Evolutionary conservation across 2,113 vertebrate genomes (phyloP), one percentile per base, ranked within the genome.

Genomic region (Cairina moschata): DNA sequence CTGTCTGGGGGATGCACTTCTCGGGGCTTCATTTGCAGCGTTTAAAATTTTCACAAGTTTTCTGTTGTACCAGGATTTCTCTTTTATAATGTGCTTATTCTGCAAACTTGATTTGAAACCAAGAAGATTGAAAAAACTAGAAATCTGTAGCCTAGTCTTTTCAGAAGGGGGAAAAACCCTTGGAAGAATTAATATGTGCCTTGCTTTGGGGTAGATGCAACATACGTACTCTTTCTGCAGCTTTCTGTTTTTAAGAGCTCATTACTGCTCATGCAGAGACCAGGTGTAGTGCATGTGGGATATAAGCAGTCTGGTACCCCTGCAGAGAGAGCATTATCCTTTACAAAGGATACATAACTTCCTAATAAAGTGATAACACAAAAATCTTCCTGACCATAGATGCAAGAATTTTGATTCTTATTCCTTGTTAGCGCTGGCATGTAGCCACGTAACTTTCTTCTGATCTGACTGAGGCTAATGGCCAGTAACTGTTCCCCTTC

Each of bases 251-350:
- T 48, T 48, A 55, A 55, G 34, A 81, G 18, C 56, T 88, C 21
- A 0, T 50, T 25, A 46, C 38, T 36, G 18, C 67, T 59, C 36
- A 15, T 50, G 22, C 65, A 60, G n/a, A 40, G 48, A 11, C 9
- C 42, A 16, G 36, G 8, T 58, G n/a, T 17, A 17, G 38, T 26
- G 11, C 38, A 6, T 36, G 38, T n/a, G 38, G 21, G 18, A 8
- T 0, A 0, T 36, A 3, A 2, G 4, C 25, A 32, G 63, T 29
- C 13, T 40, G 36, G 20, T 28, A 15, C 25, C 56, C 13, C 5
- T 38, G 12, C 42, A 62, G 31, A 65, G 20, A 42, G 25, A 84
- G 8, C 1, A 0, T 22, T 48, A 48, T 48, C 3, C 46, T 48
- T 87, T 66, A 18, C 18, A n/a, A 52, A 32, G 10, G 12, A 28